Evolutionary conservation across 2,113 vertebrate species (phyloP), one percentile per base, ranked within the genome.

Genomic region (Hassar affinis): DNA sequence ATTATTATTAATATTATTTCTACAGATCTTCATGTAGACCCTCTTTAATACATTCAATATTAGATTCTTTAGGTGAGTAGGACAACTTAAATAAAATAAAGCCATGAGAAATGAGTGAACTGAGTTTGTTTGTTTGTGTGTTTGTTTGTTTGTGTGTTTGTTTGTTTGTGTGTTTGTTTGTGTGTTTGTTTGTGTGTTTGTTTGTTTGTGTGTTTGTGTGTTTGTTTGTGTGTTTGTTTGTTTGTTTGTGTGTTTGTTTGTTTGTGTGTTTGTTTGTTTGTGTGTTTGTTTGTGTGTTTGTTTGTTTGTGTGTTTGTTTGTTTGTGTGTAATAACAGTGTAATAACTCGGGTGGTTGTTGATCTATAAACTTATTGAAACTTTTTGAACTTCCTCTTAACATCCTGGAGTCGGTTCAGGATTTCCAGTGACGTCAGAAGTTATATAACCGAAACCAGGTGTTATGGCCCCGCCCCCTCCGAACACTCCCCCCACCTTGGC

Each of bases 401-500:
- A 59, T 47, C 25, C 42, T 61, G 69, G 54, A 33, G 20, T 33
- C 18, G 45, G 18, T 25, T 33, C 10, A 20, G 71, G 45, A 82
- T 25, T 57, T 18, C 6, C 17, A 11, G 54, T 74, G 52, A 74
- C 80, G 42, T 56, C 66, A 61, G 15, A 52, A 52, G 72, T 75
- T 52, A 11, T 20, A 33, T 52, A 75, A 75, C 49, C 30, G 71
- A 22, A 10, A 35, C 27, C 74, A 76, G 74, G 74, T 76, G 74
- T 17, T 76, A 17, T 56, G 35, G 4, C 49, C 6, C 74, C 74
- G 27, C 74, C 72, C 72, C 47, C n/a, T 4, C 42, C n/a, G 6
- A n/a, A 35, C 27, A 11, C 27, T 4, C 17, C 4, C 68, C 35
- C 68, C 14, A 15, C 11, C 22, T 15, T 15, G 42, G 20, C 0